These are phyloP conservation scores for Romanomermis culicivorax DNA, from an alignment of 2,888 invertebrate genomes.

Conservation along the genomic window DNA sequence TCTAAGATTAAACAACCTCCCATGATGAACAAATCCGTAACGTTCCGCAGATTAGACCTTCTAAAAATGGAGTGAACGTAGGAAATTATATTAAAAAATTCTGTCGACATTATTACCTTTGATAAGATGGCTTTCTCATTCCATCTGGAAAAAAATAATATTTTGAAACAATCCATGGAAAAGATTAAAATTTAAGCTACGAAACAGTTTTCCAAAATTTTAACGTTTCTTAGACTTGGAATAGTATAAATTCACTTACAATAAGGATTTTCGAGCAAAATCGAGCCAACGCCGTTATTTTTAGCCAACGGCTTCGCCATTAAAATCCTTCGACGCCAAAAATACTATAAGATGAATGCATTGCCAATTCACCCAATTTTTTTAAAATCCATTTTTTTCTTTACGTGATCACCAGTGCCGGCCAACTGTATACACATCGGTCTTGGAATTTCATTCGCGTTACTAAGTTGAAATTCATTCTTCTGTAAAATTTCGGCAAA, in stretches of 20 bases:
- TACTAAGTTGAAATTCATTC: background rate
- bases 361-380: background rate
- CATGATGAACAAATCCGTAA: slow-evolving; percentile 95
- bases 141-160: slow-evolving; percentile 34
- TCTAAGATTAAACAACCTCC: slow-evolving; percentile 87
- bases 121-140: slow-evolving; percentile 59
- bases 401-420: slow-evolving; percentile 86
- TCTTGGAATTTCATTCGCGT: background rate
- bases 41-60: slow-evolving; percentile 73
- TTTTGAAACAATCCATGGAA: background rate
- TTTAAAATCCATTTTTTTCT: background rate
- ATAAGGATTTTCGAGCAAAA: slow-evolving; percentile 88
- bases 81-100: slow-evolving; percentile 9
- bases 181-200: background rate
- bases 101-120: slow-evolving; percentile 40
- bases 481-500: too few relatives aligned
- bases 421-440: slow-evolving; percentile 63
- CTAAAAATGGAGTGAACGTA: slow-evolving; percentile 32
- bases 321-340: slow-evolving; percentile 64
- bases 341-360: slow-evolving; percentile 42
- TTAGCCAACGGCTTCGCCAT: slow-evolving; percentile 75
- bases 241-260: slow-evolving; percentile 11
- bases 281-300: slow-evolving; percentile 68
- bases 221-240: too few relatives aligned
- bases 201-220: slow-evolving; percentile 11